A percentile compares a stretch with the other conserved stretches of the same genome.
Conservation (phyloP, 1,140 invertebrate genomes). For the Chlorops oryzae region DNA sequence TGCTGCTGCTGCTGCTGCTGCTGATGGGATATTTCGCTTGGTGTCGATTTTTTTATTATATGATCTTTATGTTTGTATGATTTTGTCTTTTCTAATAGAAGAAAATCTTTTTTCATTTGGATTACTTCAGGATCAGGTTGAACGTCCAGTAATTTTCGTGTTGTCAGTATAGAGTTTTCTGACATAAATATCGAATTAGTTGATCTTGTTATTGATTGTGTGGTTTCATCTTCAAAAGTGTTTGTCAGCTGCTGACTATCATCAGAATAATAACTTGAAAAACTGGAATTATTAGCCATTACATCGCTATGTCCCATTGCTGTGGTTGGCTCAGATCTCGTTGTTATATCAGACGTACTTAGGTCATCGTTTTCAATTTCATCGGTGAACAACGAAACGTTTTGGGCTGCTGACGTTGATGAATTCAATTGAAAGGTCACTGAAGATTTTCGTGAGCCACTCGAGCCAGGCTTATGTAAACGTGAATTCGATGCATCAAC, state of each 20-base stretch:
- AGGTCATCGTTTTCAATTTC: too few relatives aligned
- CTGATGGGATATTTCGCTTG: conserved; percentile 29
- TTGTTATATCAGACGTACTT: too few relatives aligned
- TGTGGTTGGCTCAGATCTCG: too few relatives aligned
- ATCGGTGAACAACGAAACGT: too few relatives aligned
- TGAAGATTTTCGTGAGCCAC: conserved; percentile 15
- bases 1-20: not conserved
- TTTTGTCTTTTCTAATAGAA: conserved; percentile 23
- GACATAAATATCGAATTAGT: not conserved
- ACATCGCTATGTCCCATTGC: too few relatives aligned
- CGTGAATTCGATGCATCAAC: conserved; percentile 19
- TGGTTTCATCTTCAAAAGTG: not conserved
- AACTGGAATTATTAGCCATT: conserved; percentile 25
- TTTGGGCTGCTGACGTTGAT: not conserved
- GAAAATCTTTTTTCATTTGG: conserved; percentile 31
- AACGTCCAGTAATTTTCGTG: conserved; percentile 35
- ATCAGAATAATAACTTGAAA: conserved; percentile 28
- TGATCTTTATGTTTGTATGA: conserved; percentile 21
- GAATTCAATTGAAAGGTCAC: conserved; percentile 13
- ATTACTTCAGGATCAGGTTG: conserved; percentile 42
- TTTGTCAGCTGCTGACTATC: not conserved
- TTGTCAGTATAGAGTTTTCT: conserved; percentile 20
- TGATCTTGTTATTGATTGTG: not conserved
- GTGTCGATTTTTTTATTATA: conserved; percentile 18
- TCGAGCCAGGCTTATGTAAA: too few relatives aligned